These are phyloP conservation scores for Leptinotarsa lineolata DNA, from an alignment of 1,140 invertebrate genomes.

Conservation along the genomic window DNA sequence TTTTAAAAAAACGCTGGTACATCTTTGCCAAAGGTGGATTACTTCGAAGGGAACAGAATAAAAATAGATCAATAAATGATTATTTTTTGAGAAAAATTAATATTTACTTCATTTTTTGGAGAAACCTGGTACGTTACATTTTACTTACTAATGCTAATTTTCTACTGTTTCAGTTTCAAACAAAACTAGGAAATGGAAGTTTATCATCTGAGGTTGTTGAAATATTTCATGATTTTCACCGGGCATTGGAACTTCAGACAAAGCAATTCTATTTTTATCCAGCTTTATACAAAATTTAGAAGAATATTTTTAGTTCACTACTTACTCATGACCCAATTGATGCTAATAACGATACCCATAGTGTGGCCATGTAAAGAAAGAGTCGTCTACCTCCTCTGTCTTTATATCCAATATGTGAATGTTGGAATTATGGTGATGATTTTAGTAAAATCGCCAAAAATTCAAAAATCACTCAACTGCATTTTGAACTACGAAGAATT, in stretches of 20 bases:
- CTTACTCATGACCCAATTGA: not conserved
- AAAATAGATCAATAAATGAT: too few relatives aligned
- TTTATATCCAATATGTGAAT: not conserved
- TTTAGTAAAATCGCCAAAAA: not conserved
- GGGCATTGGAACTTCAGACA: not conserved
- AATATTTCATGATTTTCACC: not conserved
- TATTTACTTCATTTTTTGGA: too few relatives aligned
- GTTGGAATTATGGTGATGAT: not conserved
- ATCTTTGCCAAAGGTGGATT: too few relatives aligned
- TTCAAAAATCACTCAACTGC: not conserved
- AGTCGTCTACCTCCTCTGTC: not conserved
- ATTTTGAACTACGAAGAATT: slow-evolving; percentile 4
- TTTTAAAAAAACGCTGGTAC: too few relatives aligned
- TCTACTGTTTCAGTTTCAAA: too few relatives aligned
- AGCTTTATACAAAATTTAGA: not conserved
- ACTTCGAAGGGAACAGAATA: too few relatives aligned
- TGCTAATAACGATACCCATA: not conserved
- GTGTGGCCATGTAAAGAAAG: not conserved
- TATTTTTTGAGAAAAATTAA: too few relatives aligned
- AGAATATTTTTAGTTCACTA: not conserved
- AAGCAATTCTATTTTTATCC: not conserved
- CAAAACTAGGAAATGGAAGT: too few relatives aligned
- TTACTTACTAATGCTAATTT: too few relatives aligned
- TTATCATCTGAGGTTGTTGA: not conserved
- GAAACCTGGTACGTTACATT: too few relatives aligned